Evolutionary conservation across 1,140 invertebrate species (phyloP).

Genomic region (Hyles euphorbiae): DNA sequence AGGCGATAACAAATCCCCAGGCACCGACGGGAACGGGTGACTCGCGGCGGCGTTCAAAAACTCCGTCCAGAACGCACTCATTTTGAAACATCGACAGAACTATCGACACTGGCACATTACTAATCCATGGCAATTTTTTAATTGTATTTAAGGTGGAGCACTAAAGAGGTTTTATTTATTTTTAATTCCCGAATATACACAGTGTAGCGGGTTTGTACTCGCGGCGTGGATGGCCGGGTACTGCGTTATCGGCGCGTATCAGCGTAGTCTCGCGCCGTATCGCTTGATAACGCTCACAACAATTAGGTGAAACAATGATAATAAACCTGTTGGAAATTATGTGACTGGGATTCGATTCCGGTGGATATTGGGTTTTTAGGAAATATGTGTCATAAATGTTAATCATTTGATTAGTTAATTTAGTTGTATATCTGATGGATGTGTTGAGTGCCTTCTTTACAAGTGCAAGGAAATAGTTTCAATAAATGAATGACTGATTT

Average conservation of each 20-base stretch:
- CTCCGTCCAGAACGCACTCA: constrained; percentile 61
- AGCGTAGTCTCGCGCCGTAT: constrained; percentile 37
- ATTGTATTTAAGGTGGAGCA: too few species aligned
- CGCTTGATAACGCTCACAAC: constrained; percentile 55
- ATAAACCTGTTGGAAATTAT: constrained; percentile 21
- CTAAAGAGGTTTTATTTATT: too few species aligned
- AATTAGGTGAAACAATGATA: constrained; percentile 57
- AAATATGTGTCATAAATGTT: too few species aligned
- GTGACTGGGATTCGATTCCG: not conserved
- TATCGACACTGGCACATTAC: constrained; percentile 48
- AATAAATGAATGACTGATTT: too few species aligned
- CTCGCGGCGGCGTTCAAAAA: constrained; percentile 52
- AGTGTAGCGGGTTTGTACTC: constrained; percentile 10
- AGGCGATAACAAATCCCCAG: constrained; percentile 48
- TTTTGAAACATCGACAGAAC: constrained; percentile 18
- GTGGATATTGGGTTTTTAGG: too few species aligned
- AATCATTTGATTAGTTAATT: too few species aligned
- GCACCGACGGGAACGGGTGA: constrained; percentile 53
- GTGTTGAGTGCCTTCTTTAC: too few species aligned
- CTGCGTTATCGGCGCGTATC: constrained; percentile 46
- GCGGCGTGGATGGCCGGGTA: constrained; percentile 27
- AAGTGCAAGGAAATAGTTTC: too few species aligned
- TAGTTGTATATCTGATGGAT: too few species aligned
- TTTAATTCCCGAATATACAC: too few species aligned
- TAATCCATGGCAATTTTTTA: constrained; percentile 4